phyloP scores from a whole-genome alignment of 2,113 vertebrate genomes.

The Electrona antarctica region DNA sequence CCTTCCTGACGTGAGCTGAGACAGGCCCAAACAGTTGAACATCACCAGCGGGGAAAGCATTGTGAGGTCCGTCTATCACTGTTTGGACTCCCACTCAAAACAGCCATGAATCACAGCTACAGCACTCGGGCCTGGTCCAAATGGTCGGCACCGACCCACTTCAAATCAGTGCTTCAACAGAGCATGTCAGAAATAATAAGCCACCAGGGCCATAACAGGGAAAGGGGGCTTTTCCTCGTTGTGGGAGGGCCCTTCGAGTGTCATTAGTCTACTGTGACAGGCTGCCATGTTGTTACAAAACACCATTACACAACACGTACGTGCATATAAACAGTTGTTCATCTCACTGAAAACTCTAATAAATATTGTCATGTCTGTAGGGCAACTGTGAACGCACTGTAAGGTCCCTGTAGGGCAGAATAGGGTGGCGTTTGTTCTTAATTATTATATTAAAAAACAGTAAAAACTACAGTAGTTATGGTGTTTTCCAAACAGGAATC shows the following conservation, averaged over 20 bases:
- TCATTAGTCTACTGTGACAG: constrained; percentile 11
- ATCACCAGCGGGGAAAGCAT: constrained; percentile 50
- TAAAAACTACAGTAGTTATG: no score
- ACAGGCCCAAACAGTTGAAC: constrained; percentile 43
- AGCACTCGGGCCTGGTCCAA: constrained; percentile 22
- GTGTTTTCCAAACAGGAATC: no score
- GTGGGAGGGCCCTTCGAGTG: constrained; percentile 3
- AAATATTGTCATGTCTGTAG: constrained; percentile 48
- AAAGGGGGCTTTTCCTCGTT: not conserved
- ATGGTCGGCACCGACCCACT: constrained; percentile 44
- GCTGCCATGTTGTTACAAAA: constrained; percentile 48
- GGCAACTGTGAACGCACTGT: not conserved
- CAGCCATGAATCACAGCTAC: constrained; percentile 53
- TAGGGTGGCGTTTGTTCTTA: no score
- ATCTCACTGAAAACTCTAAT: constrained; percentile 58
- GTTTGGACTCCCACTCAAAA: constrained; percentile 54
- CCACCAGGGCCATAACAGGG: constrained; percentile 23
- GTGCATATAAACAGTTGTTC: constrained; percentile 59
- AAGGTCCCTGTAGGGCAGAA: no score
- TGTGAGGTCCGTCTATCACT: constrained; percentile 17
- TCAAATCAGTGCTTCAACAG: constrained; percentile 47
- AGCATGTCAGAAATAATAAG: constrained; percentile 69
- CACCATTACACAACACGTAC: constrained; percentile 61
- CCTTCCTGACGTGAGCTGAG: constrained; percentile 15
- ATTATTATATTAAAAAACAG: no score